A percentile compares a stretch with the other conserved stretches of the same genome.
Evolutionary conservation across 2,888 invertebrate species (phyloP).

Genomic region (Hirtodrosophila trivittata): DNA sequence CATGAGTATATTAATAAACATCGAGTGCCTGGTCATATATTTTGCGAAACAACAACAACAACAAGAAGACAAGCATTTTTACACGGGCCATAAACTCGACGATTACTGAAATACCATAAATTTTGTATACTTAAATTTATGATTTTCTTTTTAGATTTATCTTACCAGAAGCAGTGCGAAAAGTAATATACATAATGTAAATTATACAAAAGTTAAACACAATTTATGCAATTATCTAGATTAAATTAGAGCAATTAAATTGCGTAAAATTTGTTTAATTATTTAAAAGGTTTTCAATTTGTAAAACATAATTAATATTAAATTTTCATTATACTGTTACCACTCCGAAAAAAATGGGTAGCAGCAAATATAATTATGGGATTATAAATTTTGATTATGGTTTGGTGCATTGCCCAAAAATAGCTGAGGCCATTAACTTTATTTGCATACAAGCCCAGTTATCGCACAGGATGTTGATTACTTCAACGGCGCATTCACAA

Average conservation of each 20-base stretch:
- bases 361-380: slow-evolving; percentile 31
- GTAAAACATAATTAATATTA: slow-evolving; percentile 1
- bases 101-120: slow-evolving; percentile 74
- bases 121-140: slow-evolving; percentile 36
- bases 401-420: background rate
- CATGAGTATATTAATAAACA: slow-evolving; percentile 54
- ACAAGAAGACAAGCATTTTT: slow-evolving; percentile 43
- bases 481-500: slow-evolving; percentile 20
- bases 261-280: background rate
- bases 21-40: slow-evolving; percentile 55
- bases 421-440: slow-evolving; percentile 28
- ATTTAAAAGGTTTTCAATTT: background rate
- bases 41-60: slow-evolving; percentile 26
- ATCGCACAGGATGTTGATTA: slow-evolving; percentile 73
- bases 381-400: slow-evolving; percentile 32
- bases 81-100: slow-evolving; percentile 63
- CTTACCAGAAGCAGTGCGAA: background rate
- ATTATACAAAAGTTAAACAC: too few relatives aligned
- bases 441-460: slow-evolving; percentile 60
- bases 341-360: too few relatives aligned
- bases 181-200: slow-evolving; percentile 7
- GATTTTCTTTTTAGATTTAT: slow-evolving; percentile 36
- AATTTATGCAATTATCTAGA: too few relatives aligned
- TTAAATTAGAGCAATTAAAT: too few relatives aligned
- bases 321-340: slow-evolving; percentile 1